Base-by-base conservation (phyloP, 1,140 invertebrate species). In the Drosophila arawakana region DNA sequence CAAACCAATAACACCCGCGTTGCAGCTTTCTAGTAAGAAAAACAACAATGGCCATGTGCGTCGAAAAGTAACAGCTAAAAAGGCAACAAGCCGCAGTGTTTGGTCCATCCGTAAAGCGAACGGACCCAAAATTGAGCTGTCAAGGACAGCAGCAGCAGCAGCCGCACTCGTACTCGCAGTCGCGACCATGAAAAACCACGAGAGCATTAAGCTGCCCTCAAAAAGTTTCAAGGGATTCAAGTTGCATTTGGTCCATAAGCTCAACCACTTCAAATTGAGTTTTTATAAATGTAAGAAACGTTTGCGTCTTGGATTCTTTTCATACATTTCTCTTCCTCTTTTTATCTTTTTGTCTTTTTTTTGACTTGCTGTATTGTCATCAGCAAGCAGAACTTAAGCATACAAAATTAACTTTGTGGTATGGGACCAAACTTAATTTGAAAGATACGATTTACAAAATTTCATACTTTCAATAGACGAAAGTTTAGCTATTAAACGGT, bases 71-170 rank as follows among this genome's bases (percentile, higher is more conserved):
- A 72, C 78, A 78, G 6, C 74, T 59, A 75, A 86, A 84, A 85
- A 85, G 81, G 81, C 81, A 85, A 81, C 81, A 85, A 86, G 81
- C 81, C 82, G 75, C 66, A 62, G 78, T 71, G 41, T 8, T 39
- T 3, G 44, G 30, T 30, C 44, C 15, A 62, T 58, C 67, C 81
- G 81, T 84, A 84, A 84, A 80, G 70, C 81, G 58, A 62, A 59
- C 74, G 49, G 37, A 52, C 73, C 60, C 34, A 70, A 80, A 73
- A 55, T 47, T 67, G 63, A 80, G 69, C 67, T 79, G 76, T 80
- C 78, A 76, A 67, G 59, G 68, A 57, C 77, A 80, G 39, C 62
- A 44, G 35, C 39, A 50, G 35, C 13, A 34, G n/a, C 11, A 21
- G 13, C n/a, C 43, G 3, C 18, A 21, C 18, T 21, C 18, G n/a